These are phyloP conservation scores for Patella vulgata DNA, from an alignment of 1,140 invertebrate species.

Conservation along the genomic window DNA sequence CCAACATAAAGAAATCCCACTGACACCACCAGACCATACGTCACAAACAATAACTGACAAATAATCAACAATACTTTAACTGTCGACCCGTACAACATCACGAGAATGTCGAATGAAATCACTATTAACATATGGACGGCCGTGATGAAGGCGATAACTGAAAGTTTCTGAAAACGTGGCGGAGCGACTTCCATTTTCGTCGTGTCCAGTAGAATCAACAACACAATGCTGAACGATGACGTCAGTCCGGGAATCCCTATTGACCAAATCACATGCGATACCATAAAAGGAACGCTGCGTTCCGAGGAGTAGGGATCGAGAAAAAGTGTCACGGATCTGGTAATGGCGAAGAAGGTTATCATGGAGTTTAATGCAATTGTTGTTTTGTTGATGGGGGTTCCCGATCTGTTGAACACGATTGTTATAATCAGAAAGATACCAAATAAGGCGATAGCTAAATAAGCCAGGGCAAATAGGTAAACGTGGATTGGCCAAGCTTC, in stretches of 20 bases:
- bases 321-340: constrained; percentile 27
- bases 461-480: constrained; percentile 28
- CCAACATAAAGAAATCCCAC: constrained; percentile 35
- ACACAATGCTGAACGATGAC: constrained; percentile 40
- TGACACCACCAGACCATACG: constrained; percentile 27
- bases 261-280: constrained; percentile 33
- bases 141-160: constrained; percentile 25
- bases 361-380: constrained; percentile 32
- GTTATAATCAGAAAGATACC: constrained; percentile 19
- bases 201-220: constrained; percentile 40
- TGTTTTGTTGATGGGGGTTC: constrained; percentile 16
- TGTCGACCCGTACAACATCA: constrained; percentile 14
- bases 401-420: constrained; percentile 10
- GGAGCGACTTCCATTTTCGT: constrained; percentile 41
- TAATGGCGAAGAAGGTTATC: constrained; percentile 25
- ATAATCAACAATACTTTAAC: constrained; percentile 31
- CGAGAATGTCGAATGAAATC: constrained; percentile 26
- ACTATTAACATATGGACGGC: constrained; percentile 28
- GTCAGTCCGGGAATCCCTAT: constrained; percentile 33
- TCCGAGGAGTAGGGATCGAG: constrained; percentile 31
- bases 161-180: constrained; percentile 39
- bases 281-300: constrained; percentile 13
- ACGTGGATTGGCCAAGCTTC: constrained; percentile 40
- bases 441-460: constrained; percentile 5
- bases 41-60: constrained; percentile 37